phyloP scores from a whole-genome alignment of 2,113 vertebrate genomes.

The Taurulus bubalis region DNA sequence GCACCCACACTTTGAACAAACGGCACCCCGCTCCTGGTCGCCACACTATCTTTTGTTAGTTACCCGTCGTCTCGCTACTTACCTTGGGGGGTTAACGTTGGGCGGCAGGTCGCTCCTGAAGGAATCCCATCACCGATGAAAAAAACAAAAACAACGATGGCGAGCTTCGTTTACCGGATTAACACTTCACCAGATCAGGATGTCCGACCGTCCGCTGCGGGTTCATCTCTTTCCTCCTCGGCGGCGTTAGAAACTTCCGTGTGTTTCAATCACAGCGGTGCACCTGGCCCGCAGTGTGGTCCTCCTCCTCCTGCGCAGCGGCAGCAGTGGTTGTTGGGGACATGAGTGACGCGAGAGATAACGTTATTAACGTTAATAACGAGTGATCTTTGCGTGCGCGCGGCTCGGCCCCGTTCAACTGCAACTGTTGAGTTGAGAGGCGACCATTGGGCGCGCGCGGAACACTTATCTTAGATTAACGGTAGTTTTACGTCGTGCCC shows the following conservation, averaged over 20 bases:
- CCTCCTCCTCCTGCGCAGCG: slow-evolving; percentile 30
- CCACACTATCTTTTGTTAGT: slow-evolving; percentile 26
- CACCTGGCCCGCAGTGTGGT: slow-evolving; percentile 63
- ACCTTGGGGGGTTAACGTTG: slow-evolving; percentile 56
- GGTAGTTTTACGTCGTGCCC: background rate
- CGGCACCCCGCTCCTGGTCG: background rate
- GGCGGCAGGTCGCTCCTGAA: slow-evolving; percentile 60
- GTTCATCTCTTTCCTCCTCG: slow-evolving; percentile 1
- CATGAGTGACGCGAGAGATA: slow-evolving; percentile 76
- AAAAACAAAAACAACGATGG: slow-evolving; percentile 25
- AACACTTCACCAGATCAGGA: slow-evolving; percentile 37
- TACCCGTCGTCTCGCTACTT: slow-evolving; percentile 48
- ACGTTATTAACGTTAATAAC: slow-evolving; percentile 78
- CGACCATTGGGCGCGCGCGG: slow-evolving; percentile 26
- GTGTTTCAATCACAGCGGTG: slow-evolving; percentile 64
- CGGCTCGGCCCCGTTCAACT: slow-evolving; percentile 30
- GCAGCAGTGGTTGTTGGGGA: slow-evolving; percentile 44
- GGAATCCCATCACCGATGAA: slow-evolving; percentile 56
- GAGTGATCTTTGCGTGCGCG: slow-evolving; percentile 57
- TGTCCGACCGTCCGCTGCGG: background rate
- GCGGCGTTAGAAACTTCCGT: slow-evolving; percentile 39
- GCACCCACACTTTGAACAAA: background rate
- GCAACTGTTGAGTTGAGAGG: slow-evolving; percentile 7
- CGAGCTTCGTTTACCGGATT: slow-evolving; percentile 23
- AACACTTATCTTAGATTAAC: background rate